A percentile compares a stretch with the other conserved stretches of the same genome.
phyloP scores from a whole-genome alignment of 2,888 invertebrate species.

The Ariolimax columbianus region DNA sequence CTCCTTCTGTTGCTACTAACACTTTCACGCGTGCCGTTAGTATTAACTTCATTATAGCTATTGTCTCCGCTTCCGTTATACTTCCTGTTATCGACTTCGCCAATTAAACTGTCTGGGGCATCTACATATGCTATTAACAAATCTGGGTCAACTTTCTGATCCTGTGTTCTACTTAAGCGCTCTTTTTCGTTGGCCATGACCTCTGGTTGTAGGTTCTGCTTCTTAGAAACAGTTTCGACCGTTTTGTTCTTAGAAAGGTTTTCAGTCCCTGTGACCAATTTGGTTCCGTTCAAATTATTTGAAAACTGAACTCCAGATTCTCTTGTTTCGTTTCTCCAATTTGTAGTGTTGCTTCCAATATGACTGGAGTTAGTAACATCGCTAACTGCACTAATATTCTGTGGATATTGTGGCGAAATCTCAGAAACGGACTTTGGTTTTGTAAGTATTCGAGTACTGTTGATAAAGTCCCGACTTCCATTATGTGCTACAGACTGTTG shows the following conservation, averaged over 20 bases:
- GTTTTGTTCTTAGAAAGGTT: background rate
- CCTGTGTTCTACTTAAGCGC: background rate
- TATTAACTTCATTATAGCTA: background rate
- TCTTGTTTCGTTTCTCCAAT: too few species aligned
- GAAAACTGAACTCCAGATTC: background rate
- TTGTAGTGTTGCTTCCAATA: background rate
- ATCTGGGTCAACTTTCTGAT: background rate
- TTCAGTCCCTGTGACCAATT: too few species aligned
- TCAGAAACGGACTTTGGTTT: too few species aligned
- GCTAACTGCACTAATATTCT: background rate
- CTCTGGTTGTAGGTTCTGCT: background rate
- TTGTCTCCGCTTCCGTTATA: background rate
- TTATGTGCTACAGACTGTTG: background rate
- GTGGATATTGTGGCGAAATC: too few species aligned
- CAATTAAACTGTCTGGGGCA: background rate
- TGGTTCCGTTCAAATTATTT: background rate
- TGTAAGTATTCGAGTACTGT: too few species aligned
- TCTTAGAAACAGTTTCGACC: background rate
- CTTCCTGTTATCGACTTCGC: background rate
- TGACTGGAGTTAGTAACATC: too few species aligned
- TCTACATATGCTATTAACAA: background rate
- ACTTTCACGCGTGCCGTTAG: background rate
- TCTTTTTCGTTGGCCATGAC: slow-evolving; percentile 18
- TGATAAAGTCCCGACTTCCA: background rate
- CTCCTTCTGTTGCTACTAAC: background rate